Conservation (phyloP, 2,797 vertebrate species). For the Sparidentex hasta region DNA sequence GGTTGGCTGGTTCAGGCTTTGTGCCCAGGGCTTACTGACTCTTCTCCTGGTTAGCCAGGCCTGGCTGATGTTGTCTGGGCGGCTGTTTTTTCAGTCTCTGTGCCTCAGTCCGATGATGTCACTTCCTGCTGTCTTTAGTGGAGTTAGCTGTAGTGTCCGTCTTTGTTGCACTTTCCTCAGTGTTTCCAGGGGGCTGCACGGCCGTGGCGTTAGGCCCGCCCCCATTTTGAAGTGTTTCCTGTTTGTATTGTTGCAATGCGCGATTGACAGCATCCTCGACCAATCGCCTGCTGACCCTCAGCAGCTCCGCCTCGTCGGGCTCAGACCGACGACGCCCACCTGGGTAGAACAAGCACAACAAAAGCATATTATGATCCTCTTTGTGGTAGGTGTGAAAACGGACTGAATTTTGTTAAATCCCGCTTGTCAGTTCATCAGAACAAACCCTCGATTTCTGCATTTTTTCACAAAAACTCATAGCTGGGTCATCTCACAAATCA, state of each 20-base stretch:
- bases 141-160: slow-evolving; percentile 72
- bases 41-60: slow-evolving; percentile 45
- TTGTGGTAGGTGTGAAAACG: background rate
- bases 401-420: too few relatives aligned
- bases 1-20: slow-evolving; percentile 63
- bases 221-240: slow-evolving; percentile 94
- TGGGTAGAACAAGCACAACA: slow-evolving; percentile 75
- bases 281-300: slow-evolving; percentile 95
- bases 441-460: too few relatives aligned
- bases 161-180: slow-evolving; percentile 71
- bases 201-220: slow-evolving; percentile 83
- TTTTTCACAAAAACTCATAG: background rate
- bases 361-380: slow-evolving; percentile 58
- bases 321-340: slow-evolving; percentile 91
- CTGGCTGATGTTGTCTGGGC: slow-evolving; percentile 50
- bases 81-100: slow-evolving; percentile 58
- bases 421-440: too few relatives aligned
- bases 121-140: slow-evolving; percentile 75
- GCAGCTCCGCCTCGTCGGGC: slow-evolving; percentile 95
- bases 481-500: too few relatives aligned
- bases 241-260: slow-evolving; percentile 96
- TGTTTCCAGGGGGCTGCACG: slow-evolving; percentile 80
- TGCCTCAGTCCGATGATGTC: slow-evolving; percentile 51
- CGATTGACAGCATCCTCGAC: slow-evolving; percentile 96
- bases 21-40: slow-evolving; percentile 43